These are phyloP conservation scores for Geotrupes spiniger DNA, from an alignment of 2,888 invertebrate species.

Conservation along the genomic window DNA sequence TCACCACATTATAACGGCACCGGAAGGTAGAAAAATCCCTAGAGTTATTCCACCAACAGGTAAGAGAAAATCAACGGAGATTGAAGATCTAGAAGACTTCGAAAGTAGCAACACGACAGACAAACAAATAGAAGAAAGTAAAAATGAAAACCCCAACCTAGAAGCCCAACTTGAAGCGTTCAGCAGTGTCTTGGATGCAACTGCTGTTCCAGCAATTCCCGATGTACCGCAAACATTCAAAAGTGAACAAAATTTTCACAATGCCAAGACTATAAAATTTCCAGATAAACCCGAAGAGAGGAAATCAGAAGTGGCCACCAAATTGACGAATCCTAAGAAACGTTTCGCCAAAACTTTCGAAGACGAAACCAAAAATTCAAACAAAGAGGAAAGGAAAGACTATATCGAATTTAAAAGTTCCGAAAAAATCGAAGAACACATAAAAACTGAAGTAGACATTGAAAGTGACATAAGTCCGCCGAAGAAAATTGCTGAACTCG, in stretches of 20 bases:
- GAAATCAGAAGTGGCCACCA: slow-evolving; percentile 34
- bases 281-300: slow-evolving; percentile 39
- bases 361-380: slow-evolving; percentile 31
- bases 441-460: slow-evolving; percentile 7
- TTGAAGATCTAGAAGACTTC: slow-evolving; percentile 11
- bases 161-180: slow-evolving; percentile 55
- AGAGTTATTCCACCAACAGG: slow-evolving; percentile 53
- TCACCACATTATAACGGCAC: slow-evolving; percentile 46
- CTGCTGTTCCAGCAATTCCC: slow-evolving; percentile 58
- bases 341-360: slow-evolving; percentile 48
- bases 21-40: slow-evolving; percentile 62
- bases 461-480: not conserved
- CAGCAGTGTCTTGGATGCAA: slow-evolving; percentile 61
- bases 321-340: slow-evolving; percentile 47
- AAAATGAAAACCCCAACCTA: slow-evolving; percentile 16
- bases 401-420: slow-evolving; percentile 5
- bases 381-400: slow-evolving; percentile 18
- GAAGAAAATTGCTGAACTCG: not conserved
- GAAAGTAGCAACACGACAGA: slow-evolving; percentile 1
- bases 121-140: slow-evolving; percentile 1
- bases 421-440: slow-evolving; percentile 30
- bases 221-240: slow-evolving; percentile 51
- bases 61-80: slow-evolving; percentile 27
- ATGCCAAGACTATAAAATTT: slow-evolving; percentile 44
- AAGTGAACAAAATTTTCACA: slow-evolving; percentile 47